phyloP scores from a whole-genome alignment of 2,888 invertebrate genomes.

The Criorhina ranunculi region DNA sequence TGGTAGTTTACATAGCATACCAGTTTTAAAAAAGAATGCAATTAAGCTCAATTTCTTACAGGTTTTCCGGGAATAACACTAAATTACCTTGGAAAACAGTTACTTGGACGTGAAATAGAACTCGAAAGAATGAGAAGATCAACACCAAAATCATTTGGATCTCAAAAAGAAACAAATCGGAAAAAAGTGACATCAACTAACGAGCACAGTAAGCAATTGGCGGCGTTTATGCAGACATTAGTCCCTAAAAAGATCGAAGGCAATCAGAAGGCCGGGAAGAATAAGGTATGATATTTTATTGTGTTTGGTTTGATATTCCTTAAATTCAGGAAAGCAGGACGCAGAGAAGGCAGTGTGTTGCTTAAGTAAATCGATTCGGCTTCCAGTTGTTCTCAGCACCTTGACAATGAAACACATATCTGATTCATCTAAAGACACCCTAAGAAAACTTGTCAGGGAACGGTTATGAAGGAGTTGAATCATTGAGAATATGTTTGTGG shows the following conservation, averaged over 20 bases:
- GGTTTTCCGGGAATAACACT: constrained; percentile 84
- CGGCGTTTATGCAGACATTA: constrained; percentile 90
- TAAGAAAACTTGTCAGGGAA: too few species aligned
- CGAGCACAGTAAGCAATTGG: constrained; percentile 83
- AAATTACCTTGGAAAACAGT: constrained; percentile 90
- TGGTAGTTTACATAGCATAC: constrained; percentile 78
- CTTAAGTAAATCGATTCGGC: too few species aligned
- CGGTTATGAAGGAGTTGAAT: too few species aligned
- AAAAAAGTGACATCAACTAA: constrained; percentile 24
- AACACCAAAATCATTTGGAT: constrained; percentile 80
- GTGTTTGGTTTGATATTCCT: background rate
- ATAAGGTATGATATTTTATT: constrained; percentile 20
- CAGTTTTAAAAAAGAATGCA: background rate
- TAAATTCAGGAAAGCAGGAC: too few species aligned
- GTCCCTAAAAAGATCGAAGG: constrained; percentile 86
- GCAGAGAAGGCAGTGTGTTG: too few species aligned
- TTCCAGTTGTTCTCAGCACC: too few species aligned
- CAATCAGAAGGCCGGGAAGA: constrained; percentile 81
- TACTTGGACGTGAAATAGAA: constrained; percentile 93
- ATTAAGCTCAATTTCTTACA: constrained; percentile 49
- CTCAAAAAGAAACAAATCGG: background rate
- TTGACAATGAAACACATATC: too few species aligned
- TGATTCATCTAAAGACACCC: too few species aligned
- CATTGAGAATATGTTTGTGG: too few species aligned
- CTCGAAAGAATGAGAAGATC: constrained; percentile 89